Percentiles rank a stretch among this genome's conserved stretches.
Conservation (phyloP, 2,113 vertebrate genomes). For the Acanthisitta chloris region DNA sequence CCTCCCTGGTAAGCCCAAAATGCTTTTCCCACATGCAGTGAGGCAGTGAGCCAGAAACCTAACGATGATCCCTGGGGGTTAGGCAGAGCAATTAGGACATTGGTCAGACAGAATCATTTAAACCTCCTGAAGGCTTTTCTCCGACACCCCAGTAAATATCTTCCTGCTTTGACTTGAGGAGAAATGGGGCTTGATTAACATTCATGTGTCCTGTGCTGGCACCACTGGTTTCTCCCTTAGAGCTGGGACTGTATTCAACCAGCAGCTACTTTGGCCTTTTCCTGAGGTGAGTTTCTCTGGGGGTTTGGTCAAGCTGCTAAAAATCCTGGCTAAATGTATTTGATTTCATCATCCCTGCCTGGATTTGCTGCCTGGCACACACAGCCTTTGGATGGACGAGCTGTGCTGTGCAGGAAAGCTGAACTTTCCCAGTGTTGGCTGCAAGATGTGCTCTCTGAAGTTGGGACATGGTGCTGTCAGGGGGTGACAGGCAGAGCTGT, state of each 20-base stretch:
- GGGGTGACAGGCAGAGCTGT: neutral
- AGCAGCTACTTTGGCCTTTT: neutral
- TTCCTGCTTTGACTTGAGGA: neutral
- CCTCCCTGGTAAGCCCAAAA: neutral
- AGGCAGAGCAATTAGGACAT: neutral
- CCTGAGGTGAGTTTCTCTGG: neutral
- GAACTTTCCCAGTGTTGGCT: neutral
- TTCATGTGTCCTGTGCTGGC: neutral
- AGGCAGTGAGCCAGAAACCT: constrained; percentile 36
- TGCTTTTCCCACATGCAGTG: neutral
- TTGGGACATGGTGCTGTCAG: neutral
- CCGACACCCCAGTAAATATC: neutral
- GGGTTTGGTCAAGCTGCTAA: neutral
- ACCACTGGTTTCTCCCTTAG: neutral
- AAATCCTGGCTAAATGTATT: neutral
- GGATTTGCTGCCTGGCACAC: neutral
- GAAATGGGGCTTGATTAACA: neutral
- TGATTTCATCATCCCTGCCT: neutral
- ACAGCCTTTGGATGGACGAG: neutral
- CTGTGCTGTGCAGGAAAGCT: neutral
- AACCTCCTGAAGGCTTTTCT: neutral
- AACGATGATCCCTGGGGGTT: neutral
- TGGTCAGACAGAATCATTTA: neutral
- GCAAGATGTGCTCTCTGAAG: neutral
- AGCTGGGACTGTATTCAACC: neutral